Conservation (phyloP, 2,113 vertebrate species). For the Colaptes auratus region DNA sequence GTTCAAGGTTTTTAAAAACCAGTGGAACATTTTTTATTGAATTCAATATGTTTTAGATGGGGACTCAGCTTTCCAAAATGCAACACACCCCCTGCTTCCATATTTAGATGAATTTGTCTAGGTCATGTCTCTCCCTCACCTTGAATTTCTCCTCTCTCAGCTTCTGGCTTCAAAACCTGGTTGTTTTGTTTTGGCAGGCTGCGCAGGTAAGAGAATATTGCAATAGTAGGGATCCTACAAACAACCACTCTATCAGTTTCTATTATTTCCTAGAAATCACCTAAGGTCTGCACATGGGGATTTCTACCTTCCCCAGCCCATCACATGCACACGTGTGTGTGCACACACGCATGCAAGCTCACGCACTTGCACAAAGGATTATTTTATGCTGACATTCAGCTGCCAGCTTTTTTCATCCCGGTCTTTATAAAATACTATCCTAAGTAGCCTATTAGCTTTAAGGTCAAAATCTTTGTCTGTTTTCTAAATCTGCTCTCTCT, state of each 20-base stretch:
- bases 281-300: not conserved
- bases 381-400: conserved; percentile 47
- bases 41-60: not conserved
- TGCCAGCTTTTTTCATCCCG: conserved; percentile 39
- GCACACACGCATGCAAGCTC: not conserved
- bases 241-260: not conserved
- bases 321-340: fast-evolving
- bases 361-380: not conserved
- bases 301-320: not conserved
- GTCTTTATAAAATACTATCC: conserved; percentile 65
- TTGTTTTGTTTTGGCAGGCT: not conserved
- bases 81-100: not conserved
- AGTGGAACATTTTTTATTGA: not conserved
- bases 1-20: not conserved
- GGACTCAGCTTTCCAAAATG: not conserved
- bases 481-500: conserved; percentile 53
- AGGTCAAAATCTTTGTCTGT: conserved; percentile 73
- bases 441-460: conserved; percentile 69
- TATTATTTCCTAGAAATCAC: conserved; percentile 1
- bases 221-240: not conserved
- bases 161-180: not conserved
- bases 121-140: fast-evolving
- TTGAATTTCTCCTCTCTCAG: not conserved
- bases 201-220: not conserved
- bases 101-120: not conserved